Base-by-base conservation (phyloP, 2,888 invertebrate genomes). In the Leucophenga maculata region DNA sequence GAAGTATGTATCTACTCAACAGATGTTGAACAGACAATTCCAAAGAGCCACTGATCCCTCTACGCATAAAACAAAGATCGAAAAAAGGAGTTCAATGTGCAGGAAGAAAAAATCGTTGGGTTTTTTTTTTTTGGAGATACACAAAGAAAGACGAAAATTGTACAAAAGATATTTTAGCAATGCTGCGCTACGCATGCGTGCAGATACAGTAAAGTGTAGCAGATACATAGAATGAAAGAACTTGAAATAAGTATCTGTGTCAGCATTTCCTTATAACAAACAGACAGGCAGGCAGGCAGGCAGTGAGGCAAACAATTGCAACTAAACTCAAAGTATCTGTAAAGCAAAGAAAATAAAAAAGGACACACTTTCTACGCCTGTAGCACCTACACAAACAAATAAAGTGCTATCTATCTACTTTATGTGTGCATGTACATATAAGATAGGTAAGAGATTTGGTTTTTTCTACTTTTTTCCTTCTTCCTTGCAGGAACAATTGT, bases 21-120 rank as follows among this genome's bases (percentile, higher is more conserved):
- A 83, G 83, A 83, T 83, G 83, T 82, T 77, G 74, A 72, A 75
- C 83, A 83, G 78, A 83, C 80, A 65, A 74, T 48, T 64, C 48
- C 69, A 62, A 26, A 44, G 16, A 52, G 54, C 31, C 46, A 39
- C 39, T 39, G 39, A 39, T 44, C 22, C 67, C 67, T 16, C 54
- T 65, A 71, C 73, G 68, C 79, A 78, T 76, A 76, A 70, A 26
- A 74, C 77, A 75, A 77, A 76, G 70, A 11, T n/a, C 50, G 50
- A 69, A 67, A 60, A 69, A 70, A 72, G 69, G 69, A 80, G 81
- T 77, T 80, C 78, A 76, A 78, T 52, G 71, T 9, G 71, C 74
- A 75, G 52, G 32, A 54, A 31, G 18, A 59, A 73, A 81, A 31
- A 57, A 57, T 9, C 20, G n/a, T n/a, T n/a, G n/a, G n/a, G n/a